Evolutionary conservation across 1,140 invertebrate genomes (phyloP).

Genomic region (Paraescarpia echinospica): DNA sequence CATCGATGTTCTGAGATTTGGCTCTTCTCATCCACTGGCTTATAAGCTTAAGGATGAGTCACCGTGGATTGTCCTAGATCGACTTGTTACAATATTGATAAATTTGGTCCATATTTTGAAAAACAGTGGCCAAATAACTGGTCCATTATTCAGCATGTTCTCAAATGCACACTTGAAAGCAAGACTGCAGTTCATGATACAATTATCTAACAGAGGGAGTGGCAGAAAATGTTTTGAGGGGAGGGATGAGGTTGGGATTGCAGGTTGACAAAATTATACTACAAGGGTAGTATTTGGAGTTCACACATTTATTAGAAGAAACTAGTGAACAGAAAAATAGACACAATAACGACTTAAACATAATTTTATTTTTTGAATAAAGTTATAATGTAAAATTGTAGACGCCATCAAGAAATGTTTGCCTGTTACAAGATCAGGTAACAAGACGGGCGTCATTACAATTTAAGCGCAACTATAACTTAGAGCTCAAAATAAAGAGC

Average conservation of each 20-base stretch:
- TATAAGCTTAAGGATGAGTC: no score
- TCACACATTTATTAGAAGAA: neutral
- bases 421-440: neutral
- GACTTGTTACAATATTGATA: neutral
- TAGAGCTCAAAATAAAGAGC: neutral
- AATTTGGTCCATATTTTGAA: neutral
- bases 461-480: neutral
- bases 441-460: neutral
- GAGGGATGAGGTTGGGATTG: neutral
- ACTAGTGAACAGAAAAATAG: neutral
- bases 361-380: slow-evolving; percentile 2
- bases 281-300: neutral
- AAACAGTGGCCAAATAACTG: neutral
- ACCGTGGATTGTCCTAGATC: neutral
- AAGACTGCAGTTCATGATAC: neutral
- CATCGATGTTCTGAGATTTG: no score
- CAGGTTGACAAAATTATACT: neutral
- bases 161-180: neutral
- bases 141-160: neutral
- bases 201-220: neutral
- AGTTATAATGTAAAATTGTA: neutral
- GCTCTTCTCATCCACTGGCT: no score
- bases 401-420: neutral
- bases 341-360: neutral
- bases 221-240: no score